Percentiles rank a stretch among this genome's conserved stretches.
Evolutionary conservation across 2,888 invertebrate genomes (phyloP).

Genomic region (Dolomedes plantarius): DNA sequence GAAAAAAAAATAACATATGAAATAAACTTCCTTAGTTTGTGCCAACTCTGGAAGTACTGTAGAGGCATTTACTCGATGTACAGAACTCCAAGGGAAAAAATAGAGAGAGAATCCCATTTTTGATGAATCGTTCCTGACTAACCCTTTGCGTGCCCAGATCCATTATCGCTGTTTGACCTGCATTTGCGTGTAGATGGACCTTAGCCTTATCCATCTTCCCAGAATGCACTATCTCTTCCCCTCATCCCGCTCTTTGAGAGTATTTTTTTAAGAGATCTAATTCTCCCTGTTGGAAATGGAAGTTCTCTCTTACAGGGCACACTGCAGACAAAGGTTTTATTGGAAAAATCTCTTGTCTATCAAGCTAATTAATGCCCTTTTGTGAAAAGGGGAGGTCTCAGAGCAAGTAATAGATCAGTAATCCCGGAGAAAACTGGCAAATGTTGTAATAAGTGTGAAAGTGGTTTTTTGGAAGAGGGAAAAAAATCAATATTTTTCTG

Average conservation of each 20-base stretch:
- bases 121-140: conserved; percentile 63
- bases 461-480: not conserved
- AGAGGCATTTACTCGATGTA: not conserved
- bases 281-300: not conserved
- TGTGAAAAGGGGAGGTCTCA: not conserved
- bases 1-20: not conserved
- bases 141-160: conserved; percentile 58
- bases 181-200: conserved; percentile 59
- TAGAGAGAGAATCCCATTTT: conserved; percentile 56
- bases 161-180: conserved; percentile 61
- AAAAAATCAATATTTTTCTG: not conserved
- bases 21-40: conserved; percentile 24
- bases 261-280: conserved; percentile 3
- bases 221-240: not conserved
- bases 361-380: not conserved
- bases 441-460: not conserved
- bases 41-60: conserved; percentile 28
- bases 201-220: conserved; percentile 12
- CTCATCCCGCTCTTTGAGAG: not conserved
- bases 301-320: not conserved
- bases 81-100: conserved; percentile 10
- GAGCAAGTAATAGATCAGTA: not conserved
- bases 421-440: not conserved
- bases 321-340: not conserved
- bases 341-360: not conserved